Base-by-base conservation (phyloP, 2,888 invertebrate genomes). In the Leucophora obtusa region DNA sequence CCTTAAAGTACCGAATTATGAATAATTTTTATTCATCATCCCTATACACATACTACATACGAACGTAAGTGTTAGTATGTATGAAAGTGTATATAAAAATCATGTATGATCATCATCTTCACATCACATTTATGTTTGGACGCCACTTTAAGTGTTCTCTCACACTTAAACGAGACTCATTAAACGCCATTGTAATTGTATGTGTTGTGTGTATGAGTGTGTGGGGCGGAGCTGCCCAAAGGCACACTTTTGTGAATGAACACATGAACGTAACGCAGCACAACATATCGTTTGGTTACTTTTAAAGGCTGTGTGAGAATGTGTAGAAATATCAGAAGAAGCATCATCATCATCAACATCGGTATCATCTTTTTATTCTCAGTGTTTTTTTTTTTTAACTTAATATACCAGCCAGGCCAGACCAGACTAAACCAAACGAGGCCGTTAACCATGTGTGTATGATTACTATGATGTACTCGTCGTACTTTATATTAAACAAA, bases 221-320 rank as follows among this genome's bases (percentile, higher is more conserved):
- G 79, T 86, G 87, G 89, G 88, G 88, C 88, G 88, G 88, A 88
- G 88, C 87, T 88, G 88, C 86, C 86, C 85, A 84, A 72, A 85
- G 87, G 88, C 86, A 86, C 85, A 87, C 84, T 87, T 88, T 88
- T 88, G 85, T 88, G 88, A 88, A 88, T 88, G 88, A 88, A 88
- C 86, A 51, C 43, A 47, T 47, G n/a, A n/a, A 47, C n/a, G 43
- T 14, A 47, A n/a, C 14, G 14, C 43, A 47, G 5, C 43, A 47
- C 43, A 47, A 47, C 43, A 47, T 47, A 47, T 47, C 5, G 43
- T 47, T 47, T n/a, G 43, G n/a, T n/a, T n/a, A 47, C 11, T 11
- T 14, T n/a, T 53, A 4, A 53, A 53, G 17, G 17, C 10, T 38
- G n/a, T 38, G 14, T 38, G 38, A 2, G 21, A 11, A 35, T 59